Evolutionary conservation across 1,140 invertebrate species (phyloP).

Genomic region (Temnothorax nylanderi): DNA sequence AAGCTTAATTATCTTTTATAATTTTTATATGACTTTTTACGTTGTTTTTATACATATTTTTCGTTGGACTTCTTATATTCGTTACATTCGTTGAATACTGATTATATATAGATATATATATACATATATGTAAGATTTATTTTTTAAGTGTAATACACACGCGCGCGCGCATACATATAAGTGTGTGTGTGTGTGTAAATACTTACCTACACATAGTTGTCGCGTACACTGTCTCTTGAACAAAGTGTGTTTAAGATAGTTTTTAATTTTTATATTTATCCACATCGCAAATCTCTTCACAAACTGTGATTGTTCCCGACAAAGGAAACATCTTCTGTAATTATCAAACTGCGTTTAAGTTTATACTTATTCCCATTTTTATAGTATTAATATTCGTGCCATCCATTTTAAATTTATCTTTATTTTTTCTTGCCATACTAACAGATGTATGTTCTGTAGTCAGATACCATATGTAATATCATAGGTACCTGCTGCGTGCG

Average conservation of each 20-base stretch:
- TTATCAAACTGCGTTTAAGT: slow-evolving; percentile 51
- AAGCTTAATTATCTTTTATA: slow-evolving; percentile 62
- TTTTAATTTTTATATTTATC: slow-evolving; percentile 64
- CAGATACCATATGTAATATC: not conserved
- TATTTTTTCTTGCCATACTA: slow-evolving; percentile 74
- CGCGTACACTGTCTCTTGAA: not conserved
- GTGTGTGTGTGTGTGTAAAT: not conserved
- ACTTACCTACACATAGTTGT: not conserved
- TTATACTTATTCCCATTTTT: slow-evolving; percentile 29
- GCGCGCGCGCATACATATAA: not conserved
- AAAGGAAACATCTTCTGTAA: slow-evolving; percentile 53
- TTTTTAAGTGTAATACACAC: slow-evolving; percentile 20
- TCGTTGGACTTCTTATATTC: slow-evolving; percentile 76
- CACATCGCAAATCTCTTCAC: slow-evolving; percentile 61
- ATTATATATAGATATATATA: slow-evolving; percentile 52
- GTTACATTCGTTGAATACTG: slow-evolving; percentile 80
- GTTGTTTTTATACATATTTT: slow-evolving; percentile 77
- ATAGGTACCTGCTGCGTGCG: not conserved
- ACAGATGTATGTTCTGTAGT: slow-evolving; percentile 42
- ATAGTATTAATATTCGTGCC: slow-evolving; percentile 77
- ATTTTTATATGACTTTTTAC: slow-evolving; percentile 74
- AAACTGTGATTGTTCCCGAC: slow-evolving; percentile 71
- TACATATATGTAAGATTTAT: slow-evolving; percentile 64
- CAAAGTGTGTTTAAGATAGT: not conserved
- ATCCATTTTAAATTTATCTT: slow-evolving; percentile 62